phyloP scores from a whole-genome alignment of 2,797 vertebrate genomes.

The Morus bassanus region DNA sequence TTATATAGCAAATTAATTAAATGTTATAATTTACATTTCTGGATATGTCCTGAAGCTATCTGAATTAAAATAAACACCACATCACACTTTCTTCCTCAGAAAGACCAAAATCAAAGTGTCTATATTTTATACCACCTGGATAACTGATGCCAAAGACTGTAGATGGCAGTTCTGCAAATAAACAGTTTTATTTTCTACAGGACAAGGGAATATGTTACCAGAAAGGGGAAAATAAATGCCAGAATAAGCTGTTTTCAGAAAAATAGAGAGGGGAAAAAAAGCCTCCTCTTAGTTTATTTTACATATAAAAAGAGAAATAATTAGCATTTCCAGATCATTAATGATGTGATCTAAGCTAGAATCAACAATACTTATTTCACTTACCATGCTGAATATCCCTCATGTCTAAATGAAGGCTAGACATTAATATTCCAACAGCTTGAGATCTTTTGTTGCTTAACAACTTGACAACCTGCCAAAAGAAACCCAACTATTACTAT shows the following conservation, averaged over 20 bases:
- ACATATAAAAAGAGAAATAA: neutral
- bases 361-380: conserved; percentile 40
- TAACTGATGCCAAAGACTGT: neutral
- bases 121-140: neutral
- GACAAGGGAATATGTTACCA: neutral
- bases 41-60: neutral
- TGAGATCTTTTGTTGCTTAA: conserved; percentile 98
- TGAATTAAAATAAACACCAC: neutral
- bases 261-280: neutral
- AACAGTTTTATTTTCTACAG: neutral
- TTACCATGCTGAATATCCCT: conserved; percentile 96
- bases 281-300: neutral
- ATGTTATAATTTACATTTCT: neutral
- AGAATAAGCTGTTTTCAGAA: neutral
- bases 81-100: neutral
- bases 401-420: conserved; percentile 98
- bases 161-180: neutral
- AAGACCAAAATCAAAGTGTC: neutral
- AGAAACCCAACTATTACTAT: conserved; percentile 33
- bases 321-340: neutral
- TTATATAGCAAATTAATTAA: conserved; percentile 35
- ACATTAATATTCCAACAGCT: conserved; percentile 98
- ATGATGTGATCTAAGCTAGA: neutral
- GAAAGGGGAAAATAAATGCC: neutral
- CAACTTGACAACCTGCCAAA: conserved; percentile 90